A percentile compares a stretch with the other conserved stretches of the same genome.
Conservation (phyloP, 1,140 invertebrate species). For the Melanaphis sacchari region DNA sequence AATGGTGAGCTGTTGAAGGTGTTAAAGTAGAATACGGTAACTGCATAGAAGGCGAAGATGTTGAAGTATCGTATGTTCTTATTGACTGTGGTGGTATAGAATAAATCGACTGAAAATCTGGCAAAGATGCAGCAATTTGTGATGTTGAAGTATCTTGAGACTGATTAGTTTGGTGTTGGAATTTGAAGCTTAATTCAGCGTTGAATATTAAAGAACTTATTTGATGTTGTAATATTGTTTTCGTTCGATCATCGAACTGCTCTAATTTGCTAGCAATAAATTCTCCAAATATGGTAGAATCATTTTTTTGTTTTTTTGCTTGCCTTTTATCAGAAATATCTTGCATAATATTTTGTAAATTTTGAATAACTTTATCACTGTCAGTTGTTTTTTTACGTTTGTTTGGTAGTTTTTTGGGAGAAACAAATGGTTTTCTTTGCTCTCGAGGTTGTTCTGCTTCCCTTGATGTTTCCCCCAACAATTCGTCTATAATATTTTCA, state of each 20-base stretch:
- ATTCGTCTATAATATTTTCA: too few relatives aligned
- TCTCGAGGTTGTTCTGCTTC: neutral
- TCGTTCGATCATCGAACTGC: neutral
- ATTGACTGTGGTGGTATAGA: too few relatives aligned
- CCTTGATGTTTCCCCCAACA: neutral
- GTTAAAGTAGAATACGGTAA: neutral
- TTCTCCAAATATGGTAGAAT: neutral
- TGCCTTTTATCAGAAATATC: neutral
- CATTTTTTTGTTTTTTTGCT: neutral
- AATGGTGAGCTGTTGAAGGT: neutral
- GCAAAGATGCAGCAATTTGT: neutral
- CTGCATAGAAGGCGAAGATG: neutral
- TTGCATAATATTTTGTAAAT: neutral
- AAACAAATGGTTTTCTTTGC: neutral
- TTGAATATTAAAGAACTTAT: neutral
- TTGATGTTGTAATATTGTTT: neutral
- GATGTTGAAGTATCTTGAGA: too few relatives aligned
- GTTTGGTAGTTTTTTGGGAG: neutral
- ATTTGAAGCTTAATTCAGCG: neutral
- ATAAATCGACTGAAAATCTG: neutral
- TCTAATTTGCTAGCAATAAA: neutral
- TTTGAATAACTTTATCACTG: neutral
- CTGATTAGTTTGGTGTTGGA: too few relatives aligned
- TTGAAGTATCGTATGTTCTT: neutral
- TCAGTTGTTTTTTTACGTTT: neutral